phyloP scores from a whole-genome alignment of 1,140 invertebrate species.

The Vanessa tameamea region DNA sequence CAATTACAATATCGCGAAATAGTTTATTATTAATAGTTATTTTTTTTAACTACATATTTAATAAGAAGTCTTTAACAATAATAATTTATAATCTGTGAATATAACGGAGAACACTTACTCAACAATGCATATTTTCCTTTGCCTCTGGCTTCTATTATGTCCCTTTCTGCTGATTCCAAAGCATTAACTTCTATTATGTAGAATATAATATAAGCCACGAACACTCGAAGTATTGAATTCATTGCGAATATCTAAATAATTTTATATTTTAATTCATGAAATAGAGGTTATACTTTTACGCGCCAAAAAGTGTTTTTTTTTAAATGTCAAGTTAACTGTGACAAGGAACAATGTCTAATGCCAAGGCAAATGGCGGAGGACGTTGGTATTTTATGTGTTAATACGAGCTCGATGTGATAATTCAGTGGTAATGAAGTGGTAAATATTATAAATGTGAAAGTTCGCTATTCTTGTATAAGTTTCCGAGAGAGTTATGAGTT shows the following conservation, averaged over 20 bases:
- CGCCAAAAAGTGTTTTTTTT: background rate
- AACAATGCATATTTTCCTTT: conserved; percentile 66
- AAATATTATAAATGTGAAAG: conserved; percentile 47
- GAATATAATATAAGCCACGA: conserved; percentile 14
- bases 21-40: too few relatives aligned
- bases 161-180: conserved; percentile 37
- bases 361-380: conserved; percentile 19
- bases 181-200: conserved; percentile 20
- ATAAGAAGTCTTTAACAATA: too few relatives aligned
- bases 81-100: background rate
- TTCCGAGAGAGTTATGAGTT: conserved; percentile 43
- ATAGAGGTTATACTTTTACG: background rate
- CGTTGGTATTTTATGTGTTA: conserved; percentile 17
- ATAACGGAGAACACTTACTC: conserved; percentile 52
- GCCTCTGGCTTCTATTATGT: conserved; percentile 52
- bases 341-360: conserved; percentile 30
- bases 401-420: conserved; percentile 7
- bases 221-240: conserved; percentile 3
- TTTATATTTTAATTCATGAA: too few relatives aligned
- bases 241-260: background rate
- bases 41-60: too few relatives aligned
- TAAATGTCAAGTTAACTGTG: conserved; percentile 22
- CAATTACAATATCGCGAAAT: too few relatives aligned
- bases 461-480: conserved; percentile 34
- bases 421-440: conserved; percentile 46